Base-by-base conservation (phyloP, 53 echinoderm and acorn worm species). In the Patiria pectinifera region DNA sequence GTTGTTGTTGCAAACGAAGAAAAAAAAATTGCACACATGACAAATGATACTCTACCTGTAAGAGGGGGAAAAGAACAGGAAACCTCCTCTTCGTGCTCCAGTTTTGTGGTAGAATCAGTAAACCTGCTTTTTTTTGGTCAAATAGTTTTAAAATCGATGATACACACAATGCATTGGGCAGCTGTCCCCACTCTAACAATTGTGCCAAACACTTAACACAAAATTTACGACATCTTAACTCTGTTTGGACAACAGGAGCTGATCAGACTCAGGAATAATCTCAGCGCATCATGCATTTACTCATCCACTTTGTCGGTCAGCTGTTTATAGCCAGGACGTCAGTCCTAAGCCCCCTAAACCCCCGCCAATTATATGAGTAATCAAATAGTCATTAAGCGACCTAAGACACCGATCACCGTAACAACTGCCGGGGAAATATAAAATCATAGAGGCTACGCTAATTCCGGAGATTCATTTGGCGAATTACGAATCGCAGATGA, bases 321-420 rank as follows among this genome's bases (percentile, higher is more conserved):
- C 86, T 75, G 86, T 71, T 72, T 21, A 78, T 24, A 48, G 21
- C 4, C 66, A 90, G 82, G 90, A 90, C 62, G 70, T 81, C 80
- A 47, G 25, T 21, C 66, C 66, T 66, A 85, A 45, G 45, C 19
- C 4, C 71, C 21, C 43, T 24, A 81, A 81, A 82, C 63, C 80
- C 82, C 48, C 13, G 11, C 90, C 71, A 69, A 90, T 69, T 90
- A 63, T 80, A 90, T 90, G 90, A 90, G 90, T 90, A 81, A 90
- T 90, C 69, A 44, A 69, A 90, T 26, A 62, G 62, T 61, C 63
- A 90, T 90, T 81, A 90, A 90, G 71, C 22, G 81, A 82, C 49
- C 69, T 45, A 90, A 7, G 22, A 74, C 74, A 23, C 74, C 2
- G 24, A 74, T 74, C 74, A 74, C 24, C 24, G 19, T n/a, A 74